Percentiles rank a stretch among this genome's conserved stretches.
phyloP scores from a whole-genome alignment of 2,797 vertebrate species.

The Simalia tracyae region DNA sequence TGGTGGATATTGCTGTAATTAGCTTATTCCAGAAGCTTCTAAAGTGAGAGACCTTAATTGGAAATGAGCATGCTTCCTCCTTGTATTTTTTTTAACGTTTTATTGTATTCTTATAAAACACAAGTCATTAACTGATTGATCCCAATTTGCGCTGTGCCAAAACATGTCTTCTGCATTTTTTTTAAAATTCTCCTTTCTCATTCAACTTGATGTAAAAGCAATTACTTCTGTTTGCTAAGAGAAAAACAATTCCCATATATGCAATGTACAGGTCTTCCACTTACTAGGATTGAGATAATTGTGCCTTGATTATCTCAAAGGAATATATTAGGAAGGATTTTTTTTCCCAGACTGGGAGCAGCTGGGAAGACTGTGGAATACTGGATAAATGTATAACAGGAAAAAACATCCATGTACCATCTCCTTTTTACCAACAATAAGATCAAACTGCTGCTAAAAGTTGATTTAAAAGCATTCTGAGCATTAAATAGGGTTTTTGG shows the following conservation, averaged over 20 bases:
- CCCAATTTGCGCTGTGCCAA: not conserved
- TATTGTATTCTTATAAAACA: not conserved
- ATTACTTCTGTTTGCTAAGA: not conserved
- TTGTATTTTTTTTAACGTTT: constrained; percentile 36
- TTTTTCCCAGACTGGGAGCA: not conserved
- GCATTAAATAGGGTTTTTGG: no score
- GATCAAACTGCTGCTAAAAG: not conserved
- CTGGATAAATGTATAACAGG: not conserved
- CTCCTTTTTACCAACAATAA: not conserved
- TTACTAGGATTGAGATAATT: not conserved
- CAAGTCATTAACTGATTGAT: not conserved
- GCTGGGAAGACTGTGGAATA: not conserved
- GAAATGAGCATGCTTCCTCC: constrained; percentile 50
- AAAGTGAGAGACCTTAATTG: constrained; percentile 49
- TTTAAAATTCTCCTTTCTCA: not conserved
- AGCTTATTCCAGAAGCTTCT: constrained; percentile 29
- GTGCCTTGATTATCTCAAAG: not conserved
- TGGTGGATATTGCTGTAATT: constrained; percentile 36
- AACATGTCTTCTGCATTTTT: not conserved
- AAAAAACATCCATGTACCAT: not conserved
- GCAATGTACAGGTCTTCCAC: not conserved
- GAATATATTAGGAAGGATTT: not conserved
- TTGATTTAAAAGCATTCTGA: no score
- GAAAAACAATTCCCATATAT: not conserved
- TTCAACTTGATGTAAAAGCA: not conserved